Evolutionary conservation across 2,888 invertebrate genomes (phyloP), one percentile per base, ranked within the genome.

Genomic region (Serripes groenlandicus): DNA sequence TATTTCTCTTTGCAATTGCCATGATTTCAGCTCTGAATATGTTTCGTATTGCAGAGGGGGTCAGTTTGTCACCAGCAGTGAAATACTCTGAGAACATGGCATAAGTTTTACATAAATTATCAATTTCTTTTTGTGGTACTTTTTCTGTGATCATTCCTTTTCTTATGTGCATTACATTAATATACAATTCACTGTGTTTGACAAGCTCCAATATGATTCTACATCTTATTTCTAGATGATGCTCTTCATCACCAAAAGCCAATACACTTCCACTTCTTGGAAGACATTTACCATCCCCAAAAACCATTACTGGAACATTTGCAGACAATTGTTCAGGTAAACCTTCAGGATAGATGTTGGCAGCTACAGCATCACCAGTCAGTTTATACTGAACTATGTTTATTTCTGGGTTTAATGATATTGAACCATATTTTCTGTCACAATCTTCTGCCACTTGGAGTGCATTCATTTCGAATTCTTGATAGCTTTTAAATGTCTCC

Each of bases 241-340:
- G 28, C 49, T 75, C 66, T 34, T 75, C 75, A 23, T 75, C 34
- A 23, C 66, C 66, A 75, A 75, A 75, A 23, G 64, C 74, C 62
- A 74, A 42, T 64, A 64, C 66, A 30, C 75, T 64, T 52, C 66
- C 66, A n/a, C 32, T 30, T 52, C 66, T 21, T 32, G 66, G 66
- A 32, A 76, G 70, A 49, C 70, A 69, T 42, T 76, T 76, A 30
- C 76, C 76, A 42, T 76, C 76, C 62, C 76, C 70, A 15, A 9
- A 4, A 42, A 74, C 64, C n/a, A n/a, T n/a, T n/a, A n/a, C n/a
- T n/a, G n/a, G n/a, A n/a, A n/a, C n/a, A 5, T 56, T 42, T 42
- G 15, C 7, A 42, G 15, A 7, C 7, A 49, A 49, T 49, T 5
- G 2, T 49, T 49, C 3, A 21, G 49, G 49, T 42, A 49, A 49